Conservation (phyloP, 2,888 invertebrate genomes). For the Meiosimyza platycephala region DNA sequence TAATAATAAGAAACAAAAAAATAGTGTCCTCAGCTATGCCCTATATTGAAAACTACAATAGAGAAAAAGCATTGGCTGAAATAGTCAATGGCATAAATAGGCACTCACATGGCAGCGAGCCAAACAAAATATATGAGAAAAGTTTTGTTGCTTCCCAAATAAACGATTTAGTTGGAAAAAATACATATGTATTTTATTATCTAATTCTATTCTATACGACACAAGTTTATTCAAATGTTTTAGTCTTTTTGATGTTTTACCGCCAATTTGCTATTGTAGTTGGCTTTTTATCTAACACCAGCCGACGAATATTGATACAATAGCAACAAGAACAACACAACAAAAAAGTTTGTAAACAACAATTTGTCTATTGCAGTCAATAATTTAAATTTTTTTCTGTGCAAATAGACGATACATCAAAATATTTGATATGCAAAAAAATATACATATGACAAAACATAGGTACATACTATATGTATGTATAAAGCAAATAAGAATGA, state of each 20-base stretch:
- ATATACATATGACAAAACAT: not conserved
- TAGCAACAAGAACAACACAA: not conserved
- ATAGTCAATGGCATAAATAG: too few relatives aligned
- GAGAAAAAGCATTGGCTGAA: too few relatives aligned
- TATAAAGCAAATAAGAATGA: not conserved
- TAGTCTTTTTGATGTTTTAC: slow-evolving; percentile 1
- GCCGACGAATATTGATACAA: slow-evolving; percentile 2
- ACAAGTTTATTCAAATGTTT: not conserved
- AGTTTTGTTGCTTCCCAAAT: too few relatives aligned
- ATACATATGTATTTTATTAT: too few relatives aligned
- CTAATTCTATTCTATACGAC: too few relatives aligned
- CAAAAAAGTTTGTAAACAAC: not conserved
- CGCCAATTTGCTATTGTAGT: not conserved
- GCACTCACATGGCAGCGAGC: too few relatives aligned
- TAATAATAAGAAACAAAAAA: too few relatives aligned
- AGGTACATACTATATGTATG: too few relatives aligned
- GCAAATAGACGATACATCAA: not conserved
- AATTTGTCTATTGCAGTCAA: slow-evolving; percentile 9
- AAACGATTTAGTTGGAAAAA: too few relatives aligned
- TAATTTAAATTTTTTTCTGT: not conserved
- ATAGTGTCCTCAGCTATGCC: too few relatives aligned
- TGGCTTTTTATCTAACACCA: not conserved
- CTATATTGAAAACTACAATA: too few relatives aligned
- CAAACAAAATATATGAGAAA: too few relatives aligned
- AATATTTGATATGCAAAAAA: slow-evolving; percentile 2